A percentile compares a stretch with the other conserved stretches of the same genome.
Evolutionary conservation across 2,797 vertebrate genomes (phyloP).

Genomic region (Odontamblyopus rebecca): DNA sequence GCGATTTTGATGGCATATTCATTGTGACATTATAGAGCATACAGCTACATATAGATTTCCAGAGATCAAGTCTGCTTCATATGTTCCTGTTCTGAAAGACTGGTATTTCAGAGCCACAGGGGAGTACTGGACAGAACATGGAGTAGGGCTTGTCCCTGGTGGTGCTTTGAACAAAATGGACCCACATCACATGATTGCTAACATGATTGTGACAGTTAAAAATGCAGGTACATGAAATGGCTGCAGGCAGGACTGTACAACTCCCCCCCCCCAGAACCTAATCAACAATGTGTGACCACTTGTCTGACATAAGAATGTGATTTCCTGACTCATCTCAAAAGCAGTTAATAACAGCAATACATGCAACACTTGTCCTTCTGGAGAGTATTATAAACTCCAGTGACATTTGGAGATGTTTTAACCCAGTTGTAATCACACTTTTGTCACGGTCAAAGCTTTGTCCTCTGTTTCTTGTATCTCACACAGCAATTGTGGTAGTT

Average conservation of each 20-base stretch:
- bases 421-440: too few species aligned
- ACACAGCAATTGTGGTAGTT: too few species aligned
- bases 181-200: neutral
- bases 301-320: neutral
- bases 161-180: neutral
- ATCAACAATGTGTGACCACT: neutral
- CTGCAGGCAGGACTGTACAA: neutral
- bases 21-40: neutral
- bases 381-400: too few species aligned
- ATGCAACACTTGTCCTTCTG: neutral
- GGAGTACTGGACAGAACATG: neutral
- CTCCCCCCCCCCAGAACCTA: too few species aligned
- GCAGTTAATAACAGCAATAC: neutral
- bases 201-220: neutral
- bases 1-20: neutral
- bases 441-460: too few species aligned
- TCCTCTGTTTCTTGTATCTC: too few species aligned
- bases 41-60: slow-evolving; percentile 4
- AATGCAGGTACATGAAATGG: neutral
- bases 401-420: too few species aligned
- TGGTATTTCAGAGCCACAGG: neutral
- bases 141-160: neutral
- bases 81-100: neutral
- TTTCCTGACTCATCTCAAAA: neutral
- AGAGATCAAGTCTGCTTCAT: neutral